Base-by-base conservation (phyloP, 2,888 invertebrate species). In the Noctua comes region DNA sequence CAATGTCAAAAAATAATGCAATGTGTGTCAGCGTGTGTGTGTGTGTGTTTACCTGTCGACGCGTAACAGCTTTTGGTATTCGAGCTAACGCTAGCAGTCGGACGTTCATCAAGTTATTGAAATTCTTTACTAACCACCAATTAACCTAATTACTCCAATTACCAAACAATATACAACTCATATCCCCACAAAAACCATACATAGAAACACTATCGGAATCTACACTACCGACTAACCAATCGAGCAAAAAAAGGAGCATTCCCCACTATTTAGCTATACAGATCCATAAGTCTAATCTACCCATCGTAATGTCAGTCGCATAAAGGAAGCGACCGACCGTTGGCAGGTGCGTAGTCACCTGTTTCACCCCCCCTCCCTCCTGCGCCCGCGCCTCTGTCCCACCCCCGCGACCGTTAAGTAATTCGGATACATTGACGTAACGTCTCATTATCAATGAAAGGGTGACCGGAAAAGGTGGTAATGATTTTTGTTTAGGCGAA, bases 311-410 rank as follows among this genome's bases (percentile, higher is more conserved):
- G 94, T 94, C 93, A 95, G 93, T 89, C 91, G 91, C 92, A 88
- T 89, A 93, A 95, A 94, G 94, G 95, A 94, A 94, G 92, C 91
- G 93, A 92, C 94, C 91, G 94, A 92, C 95, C 93, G 95, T 95
- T 96, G 95, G 92, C 96, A 96, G 96, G 96, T 96, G 96, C 92
- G 88, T 74, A 86, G 92, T 94, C 96, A 96, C 96, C 96, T 96
- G 96, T 96, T 95, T 91, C 91, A 21, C 8, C 68, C 8, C 57
- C 59, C 71, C 54, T 46, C 66, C 66, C 36, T 24, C 66, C 51
- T 46, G 88, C 87, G 82, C 84, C 90, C 90, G 89, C 91, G 89
- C 86, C 68, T 40, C 72, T 18, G 36, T 82, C 68, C n/a, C 83
- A 71, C 70, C 90, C 89, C 89, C 83, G 83, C 92, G 93, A 95